Evolutionary conservation across 2,797 vertebrate genomes (phyloP).

Genomic region (Sparus aurata): DNA sequence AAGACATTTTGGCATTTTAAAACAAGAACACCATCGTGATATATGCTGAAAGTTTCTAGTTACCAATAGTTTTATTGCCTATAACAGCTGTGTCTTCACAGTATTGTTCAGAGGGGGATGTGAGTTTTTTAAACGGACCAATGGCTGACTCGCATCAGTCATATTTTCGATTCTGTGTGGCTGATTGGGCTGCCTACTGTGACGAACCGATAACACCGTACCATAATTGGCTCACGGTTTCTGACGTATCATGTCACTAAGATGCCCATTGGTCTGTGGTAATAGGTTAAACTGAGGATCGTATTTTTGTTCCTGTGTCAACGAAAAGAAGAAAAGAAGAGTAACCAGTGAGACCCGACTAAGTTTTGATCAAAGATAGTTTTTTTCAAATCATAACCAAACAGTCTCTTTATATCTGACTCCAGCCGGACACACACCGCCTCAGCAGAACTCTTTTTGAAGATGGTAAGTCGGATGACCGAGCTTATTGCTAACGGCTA

Average conservation of each 20-base stretch:
- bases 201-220: not conserved
- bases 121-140: constrained; percentile 87
- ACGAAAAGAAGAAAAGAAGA: constrained; percentile 80
- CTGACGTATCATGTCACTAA: constrained; percentile 29
- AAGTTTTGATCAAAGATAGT: constrained; percentile 54
- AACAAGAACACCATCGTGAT: not conserved
- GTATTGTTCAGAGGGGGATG: constrained; percentile 38
- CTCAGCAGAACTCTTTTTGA: constrained; percentile 57
- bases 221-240: constrained; percentile 67
- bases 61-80: not conserved
- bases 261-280: constrained; percentile 74
- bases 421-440: constrained; percentile 8
- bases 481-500: constrained; percentile 66
- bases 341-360: constrained; percentile 39
- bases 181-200: constrained; percentile 24
- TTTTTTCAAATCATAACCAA: constrained; percentile 16
- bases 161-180: constrained; percentile 50
- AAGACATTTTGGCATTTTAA: no score
- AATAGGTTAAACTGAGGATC: constrained; percentile 73
- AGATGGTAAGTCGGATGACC: constrained; percentile 81
- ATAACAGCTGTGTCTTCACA: not conserved
- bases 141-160: constrained; percentile 64
- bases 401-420: constrained; percentile 37
- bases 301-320: constrained; percentile 91
- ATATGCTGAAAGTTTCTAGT: not conserved